Conservation (phyloP, 1,140 invertebrate species). For the Archivesica marissinica region DNA sequence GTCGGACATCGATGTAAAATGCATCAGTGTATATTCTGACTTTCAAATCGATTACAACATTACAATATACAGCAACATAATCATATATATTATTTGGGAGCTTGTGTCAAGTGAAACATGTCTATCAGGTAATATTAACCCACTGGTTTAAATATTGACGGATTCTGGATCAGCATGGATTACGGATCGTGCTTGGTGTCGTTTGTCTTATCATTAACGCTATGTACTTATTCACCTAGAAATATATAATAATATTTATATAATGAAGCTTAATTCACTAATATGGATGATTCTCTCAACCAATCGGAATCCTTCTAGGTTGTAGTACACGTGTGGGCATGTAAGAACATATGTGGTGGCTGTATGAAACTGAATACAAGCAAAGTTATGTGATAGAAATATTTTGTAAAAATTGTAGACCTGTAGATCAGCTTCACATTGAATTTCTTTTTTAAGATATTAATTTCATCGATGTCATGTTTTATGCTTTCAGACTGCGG, state of each 20-base stretch:
- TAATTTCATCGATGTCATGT: no score
- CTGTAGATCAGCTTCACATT: no score
- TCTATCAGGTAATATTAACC: conserved; percentile 18
- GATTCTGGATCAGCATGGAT: background rate
- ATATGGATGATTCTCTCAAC: background rate
- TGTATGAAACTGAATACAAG: no score
- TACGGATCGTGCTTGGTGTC: background rate
- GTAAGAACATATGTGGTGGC: no score
- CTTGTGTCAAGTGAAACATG: background rate
- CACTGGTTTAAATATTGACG: background rate
- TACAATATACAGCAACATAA: no score
- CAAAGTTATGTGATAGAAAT: no score
- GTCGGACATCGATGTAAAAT: background rate
- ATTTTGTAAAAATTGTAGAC: no score
- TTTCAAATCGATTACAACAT: background rate
- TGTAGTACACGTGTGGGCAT: no score
- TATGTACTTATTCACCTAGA: background rate
- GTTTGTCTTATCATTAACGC: background rate
- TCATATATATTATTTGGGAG: no score
- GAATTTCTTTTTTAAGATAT: no score
- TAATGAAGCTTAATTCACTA: background rate
- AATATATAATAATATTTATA: background rate
- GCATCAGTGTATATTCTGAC: background rate
- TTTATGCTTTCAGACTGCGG: background rate
- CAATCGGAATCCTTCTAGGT: background rate